Evolutionary conservation across 2,113 vertebrate genomes (phyloP), one percentile per base, ranked within the genome.

Genomic region (Garra rufa): DNA sequence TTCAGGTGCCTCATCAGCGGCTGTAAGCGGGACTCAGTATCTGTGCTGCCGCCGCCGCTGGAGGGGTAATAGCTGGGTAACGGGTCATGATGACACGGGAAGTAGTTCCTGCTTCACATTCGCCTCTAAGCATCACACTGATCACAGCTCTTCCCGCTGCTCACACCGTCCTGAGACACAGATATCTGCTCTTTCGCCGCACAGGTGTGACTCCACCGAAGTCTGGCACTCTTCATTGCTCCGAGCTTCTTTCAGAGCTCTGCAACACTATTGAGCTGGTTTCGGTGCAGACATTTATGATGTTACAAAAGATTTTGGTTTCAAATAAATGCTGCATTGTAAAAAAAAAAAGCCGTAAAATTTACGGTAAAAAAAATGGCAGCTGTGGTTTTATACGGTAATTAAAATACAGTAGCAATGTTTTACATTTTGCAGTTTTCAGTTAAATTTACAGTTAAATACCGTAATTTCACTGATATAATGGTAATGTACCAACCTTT

Each of bases 21-120:
- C 67, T 70, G 67, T 19, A 10, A 38, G 65, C 8, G 30, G 65
- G 65, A 69, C 34, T 69, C 65, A 8, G 61, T 65, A 65, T 67
- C 14, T 38, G 10, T 61, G 11, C 55, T 21, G n/a, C 21, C 48
- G 34, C 55, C 7, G 0, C 63, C 17, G 69, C 67, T 43, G 67
- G 17, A 55, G 65, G 67, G 69, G 38, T 44, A 14, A 44, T 24
- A 13, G 5, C 19, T 43, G 69, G 9, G 9, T n/a, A 71, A 71
- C 69, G 38, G 69, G 34, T 71, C 69, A 43, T n/a, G 69, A 44
- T 71, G 38, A 71, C 69, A 71, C 69, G 7, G 17, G 30, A 41
- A 70, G 17, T 43, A 70, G 34, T 41, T 70, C 63, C 30, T 43
- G 67, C 67, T 43, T 70, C 17, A 43, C 67, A 38, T 41, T 69